Conservation (phyloP, 2,113 vertebrate species). For the Sisor rabdophorus region DNA sequence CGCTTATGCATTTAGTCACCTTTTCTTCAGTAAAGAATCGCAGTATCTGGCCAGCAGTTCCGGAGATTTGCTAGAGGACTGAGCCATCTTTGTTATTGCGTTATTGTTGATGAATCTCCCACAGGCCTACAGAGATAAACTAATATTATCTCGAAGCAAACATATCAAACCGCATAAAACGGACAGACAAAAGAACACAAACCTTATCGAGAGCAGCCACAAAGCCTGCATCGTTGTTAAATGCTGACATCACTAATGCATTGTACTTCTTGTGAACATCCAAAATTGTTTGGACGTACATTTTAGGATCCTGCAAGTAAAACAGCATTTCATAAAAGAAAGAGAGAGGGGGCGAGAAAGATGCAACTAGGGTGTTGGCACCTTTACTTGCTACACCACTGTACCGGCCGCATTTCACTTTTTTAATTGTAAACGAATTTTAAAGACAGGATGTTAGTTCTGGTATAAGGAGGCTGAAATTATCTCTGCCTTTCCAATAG, state of each 20-base stretch:
- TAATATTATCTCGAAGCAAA: not conserved
- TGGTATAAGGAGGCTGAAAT: not conserved
- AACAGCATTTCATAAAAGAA: not conserved
- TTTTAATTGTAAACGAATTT: not conserved
- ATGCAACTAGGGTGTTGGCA: too few species aligned
- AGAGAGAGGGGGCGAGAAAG: too few species aligned
- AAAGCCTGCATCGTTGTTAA: conserved; percentile 98
- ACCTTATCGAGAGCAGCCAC: conserved; percentile 97
- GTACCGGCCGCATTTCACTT: not conserved
- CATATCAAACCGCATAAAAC: not conserved
- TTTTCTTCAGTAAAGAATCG: conserved; percentile 96
- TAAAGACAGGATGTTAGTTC: not conserved
- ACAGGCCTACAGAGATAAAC: conserved; percentile 75
- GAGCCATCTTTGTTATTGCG: conserved; percentile 96
- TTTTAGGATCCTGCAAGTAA: conserved; percentile 87
- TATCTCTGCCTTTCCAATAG: not conserved
- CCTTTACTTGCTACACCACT: too few species aligned
- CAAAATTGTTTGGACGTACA: conserved; percentile 96
- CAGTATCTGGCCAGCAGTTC: conserved; percentile 96
- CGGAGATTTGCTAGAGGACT: conserved; percentile 97
- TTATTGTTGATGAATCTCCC: conserved; percentile 99
- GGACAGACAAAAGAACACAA: not conserved
- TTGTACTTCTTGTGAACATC: conserved; percentile 99
- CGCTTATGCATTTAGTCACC: not conserved
- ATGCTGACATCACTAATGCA: conserved; percentile 95